Evolutionary conservation across 2,113 vertebrate species (phyloP).

Genomic region (Orcinus orca): DNA sequence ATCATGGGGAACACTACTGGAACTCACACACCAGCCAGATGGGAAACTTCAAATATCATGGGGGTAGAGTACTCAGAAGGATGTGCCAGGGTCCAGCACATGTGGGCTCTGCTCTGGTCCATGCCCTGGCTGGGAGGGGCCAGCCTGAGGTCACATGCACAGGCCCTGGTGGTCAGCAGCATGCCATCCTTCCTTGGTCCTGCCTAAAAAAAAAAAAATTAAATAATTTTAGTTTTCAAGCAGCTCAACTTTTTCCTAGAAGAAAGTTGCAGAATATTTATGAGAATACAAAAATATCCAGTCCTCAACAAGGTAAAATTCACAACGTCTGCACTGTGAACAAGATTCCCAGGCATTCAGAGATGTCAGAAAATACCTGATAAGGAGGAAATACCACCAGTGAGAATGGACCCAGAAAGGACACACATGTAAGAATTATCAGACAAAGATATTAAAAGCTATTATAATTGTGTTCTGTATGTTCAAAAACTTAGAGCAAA

Average conservation of each 20-base stretch:
- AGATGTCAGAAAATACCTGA: not conserved
- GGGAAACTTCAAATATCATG: too few relatives aligned
- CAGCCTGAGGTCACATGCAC: rapidly evolving
- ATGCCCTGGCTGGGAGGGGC: not conserved
- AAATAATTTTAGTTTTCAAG: not conserved
- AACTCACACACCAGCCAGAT: not conserved
- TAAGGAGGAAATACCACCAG: not conserved
- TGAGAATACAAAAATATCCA: not conserved
- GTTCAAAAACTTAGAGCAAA: not conserved
- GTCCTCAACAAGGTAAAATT: not conserved
- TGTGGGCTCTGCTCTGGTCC: not conserved
- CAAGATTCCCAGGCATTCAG: not conserved
- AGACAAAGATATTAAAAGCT: not conserved
- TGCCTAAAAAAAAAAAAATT: not conserved
- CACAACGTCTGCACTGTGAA: not conserved
- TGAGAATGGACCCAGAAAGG: not conserved
- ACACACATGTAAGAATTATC: not conserved
- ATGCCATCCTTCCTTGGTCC: rapidly evolving
- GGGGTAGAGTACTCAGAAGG: not conserved
- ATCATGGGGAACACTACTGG: too few relatives aligned
- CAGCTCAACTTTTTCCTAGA: not conserved
- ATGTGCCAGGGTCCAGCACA: too few relatives aligned
- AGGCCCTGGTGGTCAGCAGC: not conserved
- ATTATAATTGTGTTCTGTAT: not conserved
- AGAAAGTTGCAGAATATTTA: not conserved